Base-by-base conservation (phyloP, 1,140 invertebrate genomes). In the Euschistus heros region DNA sequence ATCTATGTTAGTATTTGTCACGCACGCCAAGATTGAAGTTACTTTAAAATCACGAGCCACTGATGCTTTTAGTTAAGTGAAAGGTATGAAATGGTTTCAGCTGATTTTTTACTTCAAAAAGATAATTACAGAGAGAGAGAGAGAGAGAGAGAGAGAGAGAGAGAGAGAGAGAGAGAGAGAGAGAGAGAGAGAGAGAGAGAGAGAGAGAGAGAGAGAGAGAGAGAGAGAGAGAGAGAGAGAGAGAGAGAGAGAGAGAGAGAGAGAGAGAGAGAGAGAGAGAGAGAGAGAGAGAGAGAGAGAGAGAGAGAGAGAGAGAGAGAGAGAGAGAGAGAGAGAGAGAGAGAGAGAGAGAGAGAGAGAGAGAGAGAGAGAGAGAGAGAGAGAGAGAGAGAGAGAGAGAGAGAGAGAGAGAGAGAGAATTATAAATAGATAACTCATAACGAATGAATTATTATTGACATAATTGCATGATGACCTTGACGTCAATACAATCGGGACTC, bases 331-430 rank as follows among this genome's bases (percentile, higher is more conserved):
- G 30, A 37, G 30, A 62, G 24, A 62, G 42, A 37, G 42, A 37
- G 30, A 37, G 42, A 37, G 30, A 62, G 61, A 62, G 61, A 62
- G 42, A 27, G 42, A 37, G 30, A 37, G 30, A 62, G 30, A 37
- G 30, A 62, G 61, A 62, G 42, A 44, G 42, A 44, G 42, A 44
- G 42, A 62, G 61, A 62, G 30, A 37, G 30, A 55, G 52, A 55
- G 52, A 55, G 52, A 55, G 52, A 55, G 52, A 55, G 52, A 55
- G 52, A 55, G 52, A 55, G 52, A 55, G 17, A 55, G 52, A 55
- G 52, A 55, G 52, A 55, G 52, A 55, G 52, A 30, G 27, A 30
- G 2, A 7, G 27, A 30, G 7, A 30, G 7, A 10, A 37, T 37
- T 37, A 37, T 10, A 37, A 13, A 37, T 13, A 13, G 33, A 37